Conservation (phyloP, 2,113 vertebrate species). For the Gavia stellata region DNA sequence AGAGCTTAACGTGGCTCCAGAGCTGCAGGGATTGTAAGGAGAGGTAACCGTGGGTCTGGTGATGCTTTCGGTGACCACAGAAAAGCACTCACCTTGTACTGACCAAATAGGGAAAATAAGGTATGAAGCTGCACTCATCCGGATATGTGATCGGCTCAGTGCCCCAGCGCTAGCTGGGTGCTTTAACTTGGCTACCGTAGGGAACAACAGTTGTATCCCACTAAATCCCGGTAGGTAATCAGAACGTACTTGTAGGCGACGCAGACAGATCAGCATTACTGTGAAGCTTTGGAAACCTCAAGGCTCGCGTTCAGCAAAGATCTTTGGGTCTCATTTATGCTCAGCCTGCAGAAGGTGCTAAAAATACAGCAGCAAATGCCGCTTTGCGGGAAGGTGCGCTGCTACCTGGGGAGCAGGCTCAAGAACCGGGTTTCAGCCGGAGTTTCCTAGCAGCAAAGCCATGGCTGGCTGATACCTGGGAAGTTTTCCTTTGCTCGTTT, state of each 20-base stretch:
- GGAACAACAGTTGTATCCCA: not conserved
- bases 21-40: not conserved
- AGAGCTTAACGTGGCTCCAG: not conserved
- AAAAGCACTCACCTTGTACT: not conserved
- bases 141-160: accelerated
- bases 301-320: accelerated
- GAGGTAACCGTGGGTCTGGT: not conserved
- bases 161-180: not conserved
- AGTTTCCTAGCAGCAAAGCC: not conserved
- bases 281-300: not conserved
- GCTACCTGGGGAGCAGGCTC: not conserved
- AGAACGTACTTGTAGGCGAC: accelerated
- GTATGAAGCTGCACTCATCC: not conserved
- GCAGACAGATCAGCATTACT: accelerated
- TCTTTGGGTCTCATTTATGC: not conserved
- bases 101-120: not conserved
- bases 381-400: accelerated
- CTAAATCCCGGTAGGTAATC: not conserved
- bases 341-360: not conserved
- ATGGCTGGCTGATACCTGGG: not conserved
- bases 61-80: not conserved
- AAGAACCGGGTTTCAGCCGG: not conserved
- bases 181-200: not conserved
- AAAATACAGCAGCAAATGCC: not conserved
- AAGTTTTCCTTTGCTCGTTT: no score